Evolutionary conservation across 2,888 invertebrate genomes (phyloP), one percentile per base, ranked within the genome.

Genomic region (Helicoverpa assulta): DNA sequence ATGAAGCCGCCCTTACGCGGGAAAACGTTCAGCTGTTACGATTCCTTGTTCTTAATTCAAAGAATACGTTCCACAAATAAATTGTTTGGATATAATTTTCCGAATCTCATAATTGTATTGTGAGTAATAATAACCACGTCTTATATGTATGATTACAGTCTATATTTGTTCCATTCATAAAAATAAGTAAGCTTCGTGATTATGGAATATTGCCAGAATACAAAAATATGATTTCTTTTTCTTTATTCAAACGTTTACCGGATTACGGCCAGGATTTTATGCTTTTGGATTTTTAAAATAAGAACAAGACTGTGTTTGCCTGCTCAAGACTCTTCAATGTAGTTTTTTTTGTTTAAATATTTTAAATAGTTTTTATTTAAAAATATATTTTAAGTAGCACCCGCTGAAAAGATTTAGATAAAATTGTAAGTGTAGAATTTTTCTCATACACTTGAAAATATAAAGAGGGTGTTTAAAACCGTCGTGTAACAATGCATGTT

Each of bases 151-250:
- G 18, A 61, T 75, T 19, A 54, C 40, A 19, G 43, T 69, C 61
- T 76, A 73, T 76, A 47, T 76, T 73, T 37, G 70, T 43, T 73
- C 55, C 73, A 76, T 73, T 73, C 76, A 73, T 73, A 57, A 58
- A 73, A 76, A 76, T 73, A 73, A 55, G 70, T 62, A 62, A 70
- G 37, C 56, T 16, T 52, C n/a, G 47, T 68, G 58, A 70, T 59
- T 56, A 70, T 76, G 73, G 76, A 73, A 61, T 70, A 19, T n/a
- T 70, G 73, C 73, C 73, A 73, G 70, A 73, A 70, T 40, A 61
- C 70, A 62, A 69, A 76, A 63, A 73, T 63, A 59, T 63, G 51
- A 54, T 75, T 57, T 75, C 0, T 69, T 61, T 69, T 73, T 53
- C 21, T 37, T 29, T 52, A 51, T 73, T n/a, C 54, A 21, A 54